These are phyloP conservation scores for Cyphomyrus plagiostoma DNA, from an alignment of 2,113 vertebrate species.

Conservation along the genomic window DNA sequence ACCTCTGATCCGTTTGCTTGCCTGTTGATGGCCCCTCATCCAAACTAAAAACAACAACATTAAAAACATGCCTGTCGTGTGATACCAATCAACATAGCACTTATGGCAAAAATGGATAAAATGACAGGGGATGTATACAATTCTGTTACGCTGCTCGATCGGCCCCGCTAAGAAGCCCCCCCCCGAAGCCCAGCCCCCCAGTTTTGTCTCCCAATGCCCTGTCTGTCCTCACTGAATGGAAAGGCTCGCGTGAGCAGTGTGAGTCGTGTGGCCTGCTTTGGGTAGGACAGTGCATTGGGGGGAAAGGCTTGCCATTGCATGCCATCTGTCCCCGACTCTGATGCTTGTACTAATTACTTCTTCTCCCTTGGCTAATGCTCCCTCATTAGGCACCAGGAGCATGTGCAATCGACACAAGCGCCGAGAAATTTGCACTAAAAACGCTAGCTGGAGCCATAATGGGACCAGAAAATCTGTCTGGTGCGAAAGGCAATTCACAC, in stretches of 20 bases:
- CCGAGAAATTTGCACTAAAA: conserved; percentile 67
- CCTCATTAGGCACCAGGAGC: conserved; percentile 72
- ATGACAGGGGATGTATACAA: not conserved
- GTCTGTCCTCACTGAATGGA: conserved; percentile 34
- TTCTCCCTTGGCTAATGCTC: conserved; percentile 69
- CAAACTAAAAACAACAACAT: not conserved
- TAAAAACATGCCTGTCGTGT: not conserved
- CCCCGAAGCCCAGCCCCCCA: not conserved
- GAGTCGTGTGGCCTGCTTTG: conserved; percentile 38
- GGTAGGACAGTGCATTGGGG: conserved; percentile 49
- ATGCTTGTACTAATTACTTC: conserved; percentile 71
- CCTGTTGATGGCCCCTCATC: not conserved
- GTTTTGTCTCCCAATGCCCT: conserved; percentile 1
- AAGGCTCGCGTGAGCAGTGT: conserved; percentile 35
- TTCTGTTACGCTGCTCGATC: not conserved
- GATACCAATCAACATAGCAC: not conserved
- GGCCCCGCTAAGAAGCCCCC: not conserved
- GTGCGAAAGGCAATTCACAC: conserved; percentile 77
- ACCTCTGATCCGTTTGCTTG: not conserved
- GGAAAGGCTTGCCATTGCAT: conserved; percentile 66
- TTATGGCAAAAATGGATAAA: not conserved
- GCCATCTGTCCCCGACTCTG: conserved; percentile 71
- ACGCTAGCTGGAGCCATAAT: conserved; percentile 66
- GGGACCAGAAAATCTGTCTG: conserved; percentile 71
- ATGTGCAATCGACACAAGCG: conserved; percentile 71